Percentiles rank a stretch among this genome's conserved stretches.
Conservation (phyloP, 1,140 invertebrate genomes). For the Cherax quadricarinatus region DNA sequence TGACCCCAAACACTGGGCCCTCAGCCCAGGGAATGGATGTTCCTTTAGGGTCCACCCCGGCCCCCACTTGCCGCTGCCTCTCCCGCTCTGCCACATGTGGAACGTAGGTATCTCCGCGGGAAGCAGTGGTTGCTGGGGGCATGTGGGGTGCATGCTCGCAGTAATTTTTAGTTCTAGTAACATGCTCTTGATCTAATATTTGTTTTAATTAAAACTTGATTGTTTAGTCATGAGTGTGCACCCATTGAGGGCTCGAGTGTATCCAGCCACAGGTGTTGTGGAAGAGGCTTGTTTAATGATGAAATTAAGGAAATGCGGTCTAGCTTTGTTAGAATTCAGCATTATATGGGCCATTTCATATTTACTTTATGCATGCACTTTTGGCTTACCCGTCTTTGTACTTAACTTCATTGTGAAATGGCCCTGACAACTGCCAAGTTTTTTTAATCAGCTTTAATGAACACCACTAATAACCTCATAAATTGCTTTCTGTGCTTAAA, state of each 20-base stretch:
- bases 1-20: conserved; percentile 64
- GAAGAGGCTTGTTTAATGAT: conserved; percentile 67
- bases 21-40: conserved; percentile 67
- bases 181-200: conserved; percentile 19
- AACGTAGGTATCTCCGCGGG: conserved; percentile 69
- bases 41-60: conserved; percentile 56
- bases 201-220: conserved; percentile 32
- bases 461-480: conserved; percentile 13
- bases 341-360: conserved; percentile 60
- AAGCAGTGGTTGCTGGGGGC: conserved; percentile 69
- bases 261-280: conserved; percentile 69
- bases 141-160: conserved; percentile 66
- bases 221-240: conserved; percentile 57
- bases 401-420: conserved; percentile 43
- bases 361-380: conserved; percentile 48
- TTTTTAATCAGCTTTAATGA: conserved; percentile 30
- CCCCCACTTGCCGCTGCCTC: conserved; percentile 71
- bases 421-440: conserved; percentile 63
- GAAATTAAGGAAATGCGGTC: conserved; percentile 44
- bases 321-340: conserved; percentile 47
- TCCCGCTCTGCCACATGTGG: conserved; percentile 69
- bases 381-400: conserved; percentile 7
- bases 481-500: conserved; percentile 20
- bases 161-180: conserved; percentile 66
- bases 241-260: conserved; percentile 69